phyloP scores from a whole-genome alignment of 2,888 invertebrate species.

The Ichneumoninae sp. region DNA sequence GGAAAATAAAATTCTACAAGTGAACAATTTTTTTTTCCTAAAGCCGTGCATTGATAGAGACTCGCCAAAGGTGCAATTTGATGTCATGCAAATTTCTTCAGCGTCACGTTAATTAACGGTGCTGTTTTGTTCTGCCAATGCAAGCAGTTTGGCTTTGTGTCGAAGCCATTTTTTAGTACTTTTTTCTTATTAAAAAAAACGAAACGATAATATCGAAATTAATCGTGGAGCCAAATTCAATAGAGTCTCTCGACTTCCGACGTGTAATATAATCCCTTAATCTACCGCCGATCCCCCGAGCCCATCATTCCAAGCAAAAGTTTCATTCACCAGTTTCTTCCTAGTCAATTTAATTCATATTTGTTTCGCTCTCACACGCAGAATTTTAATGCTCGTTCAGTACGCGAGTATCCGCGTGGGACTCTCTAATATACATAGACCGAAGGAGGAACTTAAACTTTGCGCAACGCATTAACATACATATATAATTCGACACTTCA shows the following conservation, averaged over 20 bases:
- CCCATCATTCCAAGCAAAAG: conserved; percentile 4
- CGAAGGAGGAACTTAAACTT: conserved; percentile 39
- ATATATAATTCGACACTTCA: conserved; percentile 25
- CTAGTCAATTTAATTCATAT: conserved; percentile 57
- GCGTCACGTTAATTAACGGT: too few relatives aligned
- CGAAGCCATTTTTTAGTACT: neutral
- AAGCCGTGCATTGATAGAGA: too few relatives aligned
- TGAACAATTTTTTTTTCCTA: too few relatives aligned
- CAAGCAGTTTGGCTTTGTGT: neutral
- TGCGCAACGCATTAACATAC: conserved; percentile 36
- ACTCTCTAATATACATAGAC: conserved; percentile 29
- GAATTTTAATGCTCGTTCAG: conserved; percentile 56
- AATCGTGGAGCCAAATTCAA: neutral
- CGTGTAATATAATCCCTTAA: neutral
- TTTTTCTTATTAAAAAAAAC: neutral
- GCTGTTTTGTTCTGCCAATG: neutral
- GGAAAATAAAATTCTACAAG: too few relatives aligned
- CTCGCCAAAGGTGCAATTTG: too few relatives aligned
- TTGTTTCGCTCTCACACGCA: conserved; percentile 53
- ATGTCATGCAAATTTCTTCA: too few relatives aligned
- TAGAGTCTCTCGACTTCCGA: neutral
- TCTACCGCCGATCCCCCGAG: neutral
- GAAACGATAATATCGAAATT: neutral
- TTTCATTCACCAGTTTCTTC: neutral
- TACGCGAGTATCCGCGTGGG: conserved; percentile 6